Conservation (phyloP, 2,113 vertebrate genomes). For the Orycteropus afer region DNA sequence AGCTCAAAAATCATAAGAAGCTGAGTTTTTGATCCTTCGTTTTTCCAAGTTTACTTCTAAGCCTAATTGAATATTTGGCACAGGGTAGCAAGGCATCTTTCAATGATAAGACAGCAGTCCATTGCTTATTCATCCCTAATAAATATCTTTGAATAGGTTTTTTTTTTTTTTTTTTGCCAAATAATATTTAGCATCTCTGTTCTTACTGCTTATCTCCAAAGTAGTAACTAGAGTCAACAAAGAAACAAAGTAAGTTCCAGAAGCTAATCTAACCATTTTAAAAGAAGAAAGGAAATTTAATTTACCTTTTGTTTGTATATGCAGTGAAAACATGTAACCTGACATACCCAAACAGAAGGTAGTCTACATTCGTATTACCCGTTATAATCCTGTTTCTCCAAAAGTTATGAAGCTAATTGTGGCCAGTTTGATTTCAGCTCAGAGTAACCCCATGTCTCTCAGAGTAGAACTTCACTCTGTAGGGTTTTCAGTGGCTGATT, state of each 20-base stretch:
- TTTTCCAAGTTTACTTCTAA: slow-evolving; percentile 39
- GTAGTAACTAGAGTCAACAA: background rate
- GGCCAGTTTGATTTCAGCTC: background rate
- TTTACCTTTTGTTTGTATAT: background rate
- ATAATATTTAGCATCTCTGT: background rate
- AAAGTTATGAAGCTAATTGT: background rate
- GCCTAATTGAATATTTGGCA: slow-evolving; percentile 69
- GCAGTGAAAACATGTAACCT: background rate
- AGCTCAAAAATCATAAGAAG: background rate
- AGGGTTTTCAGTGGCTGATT: background rate
- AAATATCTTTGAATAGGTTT: background rate
- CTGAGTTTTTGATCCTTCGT: slow-evolving; percentile 38
- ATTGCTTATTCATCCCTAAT: slow-evolving; percentile 37
- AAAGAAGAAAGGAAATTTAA: slow-evolving; percentile 40
- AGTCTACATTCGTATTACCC: background rate
- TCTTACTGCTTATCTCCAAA: background rate
- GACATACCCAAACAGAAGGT: background rate
- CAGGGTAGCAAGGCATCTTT: background rate
- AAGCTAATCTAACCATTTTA: slow-evolving; percentile 16
- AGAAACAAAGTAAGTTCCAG: background rate
- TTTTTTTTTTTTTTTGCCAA: no score
- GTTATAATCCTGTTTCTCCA: background rate
- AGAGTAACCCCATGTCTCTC: background rate
- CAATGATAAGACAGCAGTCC: background rate
- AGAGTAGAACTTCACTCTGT: background rate